These are phyloP conservation scores for Oxytorus armatus DNA, from an alignment of 2,888 invertebrate genomes.

Conservation along the genomic window DNA sequence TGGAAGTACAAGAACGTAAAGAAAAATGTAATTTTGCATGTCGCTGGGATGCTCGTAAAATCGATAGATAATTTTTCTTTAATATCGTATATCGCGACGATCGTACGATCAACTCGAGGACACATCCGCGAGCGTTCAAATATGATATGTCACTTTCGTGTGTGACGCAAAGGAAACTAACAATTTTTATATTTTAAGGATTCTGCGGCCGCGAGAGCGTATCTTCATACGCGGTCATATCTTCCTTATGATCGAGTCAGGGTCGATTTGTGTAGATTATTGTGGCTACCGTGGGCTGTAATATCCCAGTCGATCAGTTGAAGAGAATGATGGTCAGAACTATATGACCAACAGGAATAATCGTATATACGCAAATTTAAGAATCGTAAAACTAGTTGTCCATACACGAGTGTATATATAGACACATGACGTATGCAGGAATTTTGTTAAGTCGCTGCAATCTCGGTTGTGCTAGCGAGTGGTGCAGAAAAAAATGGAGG, in stretches of 20 bases:
- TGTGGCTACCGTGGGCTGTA: conserved; percentile 25
- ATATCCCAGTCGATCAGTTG: not conserved
- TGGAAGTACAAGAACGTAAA: too few species aligned
- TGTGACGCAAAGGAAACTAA: conserved; percentile 46
- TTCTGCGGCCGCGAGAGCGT: conserved; percentile 9
- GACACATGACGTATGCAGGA: not conserved
- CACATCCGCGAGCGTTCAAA: not conserved
- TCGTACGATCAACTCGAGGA: conserved; percentile 7
- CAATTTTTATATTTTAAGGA: conserved; percentile 61
- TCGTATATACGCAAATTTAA: conserved; percentile 14
- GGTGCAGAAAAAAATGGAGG: not conserved
- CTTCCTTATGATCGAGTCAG: conserved; percentile 64
- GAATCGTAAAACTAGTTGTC: conserved; percentile 59
- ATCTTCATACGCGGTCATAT: conserved; percentile 28
- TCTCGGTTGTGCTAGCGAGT: not conserved
- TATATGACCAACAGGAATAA: conserved; percentile 39
- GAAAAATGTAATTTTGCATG: too few species aligned
- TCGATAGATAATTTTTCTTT: too few species aligned
- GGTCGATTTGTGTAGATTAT: conserved; percentile 24
- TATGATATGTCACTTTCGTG: conserved; percentile 13
- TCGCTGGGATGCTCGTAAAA: too few species aligned
- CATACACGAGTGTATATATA: conserved; percentile 24
- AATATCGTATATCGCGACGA: too few species aligned
- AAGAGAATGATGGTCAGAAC: not conserved
- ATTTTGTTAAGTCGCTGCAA: not conserved